Base-by-base conservation (phyloP, 2,113 vertebrate genomes). In the Aplodontia rufa region DNA sequence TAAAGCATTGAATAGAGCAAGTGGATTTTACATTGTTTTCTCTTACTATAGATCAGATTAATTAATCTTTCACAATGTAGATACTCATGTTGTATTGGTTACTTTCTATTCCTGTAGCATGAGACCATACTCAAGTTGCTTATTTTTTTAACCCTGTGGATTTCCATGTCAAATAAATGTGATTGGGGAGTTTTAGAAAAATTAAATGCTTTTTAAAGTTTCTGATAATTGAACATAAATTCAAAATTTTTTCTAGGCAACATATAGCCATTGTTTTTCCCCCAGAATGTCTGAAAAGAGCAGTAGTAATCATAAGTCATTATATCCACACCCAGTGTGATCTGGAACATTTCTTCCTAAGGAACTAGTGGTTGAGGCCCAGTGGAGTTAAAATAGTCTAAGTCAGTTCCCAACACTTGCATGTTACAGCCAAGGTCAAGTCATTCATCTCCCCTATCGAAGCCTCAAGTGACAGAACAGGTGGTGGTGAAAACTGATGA, bases 211-310 rank as follows among this genome's bases (percentile, higher is more conserved):
- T 93, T 93, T 74, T 78, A 78, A 68, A 85, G 53, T 69, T 85
- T 87, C 51, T 85, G 91, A 51, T n/a, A 85, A 62, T 32, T 74
- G 68, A 80, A 80, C 37, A 88, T 42, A 78, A 87, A 86, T 69
- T 58, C 74, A 79, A 90, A 47, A 37, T 79, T 82, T 93, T 93
- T 88, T 84, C 60, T 14, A 92, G 30, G 53, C 24, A 85, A 95
- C 81, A 85, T 62, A 82, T 1, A 85, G 53, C 35, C 30, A 30
- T 80, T 72, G 68, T 53, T 69, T 92, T 49, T 30, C 74, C 82
- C 60, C 66, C 53, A 45, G 26, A 86, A 78, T 55, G 60, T 81
- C 60, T 85, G 17, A 81, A 91, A 87, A 91, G 8, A 81, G 40
- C 66, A 69, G 32, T 72, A 42, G 28, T 75, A 74, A 93, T 91